Evolutionary conservation across 2,113 vertebrate species (phyloP), one percentile per base, ranked within the genome.

Genomic region (Raja brachyura): DNA sequence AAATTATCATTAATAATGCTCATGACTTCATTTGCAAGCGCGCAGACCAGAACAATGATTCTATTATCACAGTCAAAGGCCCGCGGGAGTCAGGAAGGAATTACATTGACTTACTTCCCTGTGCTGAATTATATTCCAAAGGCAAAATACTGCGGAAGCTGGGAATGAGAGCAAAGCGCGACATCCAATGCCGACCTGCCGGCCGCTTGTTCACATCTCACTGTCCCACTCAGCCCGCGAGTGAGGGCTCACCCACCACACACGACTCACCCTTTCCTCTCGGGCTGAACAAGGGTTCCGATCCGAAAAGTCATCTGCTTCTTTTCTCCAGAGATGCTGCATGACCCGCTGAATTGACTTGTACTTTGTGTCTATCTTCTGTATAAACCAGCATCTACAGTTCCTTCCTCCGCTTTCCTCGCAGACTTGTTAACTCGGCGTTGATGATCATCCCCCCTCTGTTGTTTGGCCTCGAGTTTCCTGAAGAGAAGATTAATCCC

Each of bases 401-500:
- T 48, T 48, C 39, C 39, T 48, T 48, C 39, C 39, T 3, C 0
- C 39, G 39, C 39, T 48, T 48, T 48, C 1, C 39, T 48, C 39
- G 3, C 39, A 48, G 63, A 66, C 63, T 66, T 66, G 63, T 14
- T 97, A 98, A 98, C 97, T 98, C 97, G 98, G 97, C 63, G 95
- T 95, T 95, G 96, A 95, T 95, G 95, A 96, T 96, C 96, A 96
- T 96, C 96, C 95, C 96, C 95, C 96, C 96, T 96, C 95, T 97
- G 96, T 98, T 99, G 99, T 99, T 99, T 99, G 98, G 98, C 98
- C 98, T 97, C 98, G 98, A 98, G 98, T 98, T 85, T 98, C 97
- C 98, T 98, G 97, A 99, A 99, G 98, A 98, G 97, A 97, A 97
- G 97, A 98, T 99, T 99, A 99, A 99, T 99, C 98, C 98, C 96